These are phyloP conservation scores for Caerostris extrusa DNA, from an alignment of 1,140 invertebrate species.

Conservation along the genomic window DNA sequence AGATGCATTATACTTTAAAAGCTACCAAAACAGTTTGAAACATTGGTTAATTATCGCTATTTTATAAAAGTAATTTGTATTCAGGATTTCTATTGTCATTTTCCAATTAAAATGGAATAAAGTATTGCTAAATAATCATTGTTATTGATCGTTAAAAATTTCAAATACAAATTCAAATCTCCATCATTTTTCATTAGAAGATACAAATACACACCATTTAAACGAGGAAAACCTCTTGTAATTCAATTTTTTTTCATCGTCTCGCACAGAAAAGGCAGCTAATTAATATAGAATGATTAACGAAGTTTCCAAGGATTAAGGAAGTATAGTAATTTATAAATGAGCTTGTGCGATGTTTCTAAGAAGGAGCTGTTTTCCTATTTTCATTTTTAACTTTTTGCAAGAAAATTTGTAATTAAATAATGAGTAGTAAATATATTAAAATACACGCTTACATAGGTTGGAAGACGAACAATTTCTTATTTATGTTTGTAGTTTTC, in stretches of 20 bases:
- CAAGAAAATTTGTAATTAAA: not conserved
- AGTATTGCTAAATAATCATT: too few species aligned
- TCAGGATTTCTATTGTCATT: too few species aligned
- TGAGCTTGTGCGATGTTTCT: not conserved
- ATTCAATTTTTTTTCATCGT: not conserved
- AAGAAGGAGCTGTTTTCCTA: not conserved
- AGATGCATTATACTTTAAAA: too few species aligned
- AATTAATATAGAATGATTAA: constrained; percentile 9
- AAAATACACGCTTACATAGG: not conserved
- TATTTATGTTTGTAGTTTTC: not conserved
- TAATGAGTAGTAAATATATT: not conserved
- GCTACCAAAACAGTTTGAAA: too few species aligned
- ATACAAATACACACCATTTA: too few species aligned
- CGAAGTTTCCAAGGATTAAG: constrained; percentile 1
- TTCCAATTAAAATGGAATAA: too few species aligned
- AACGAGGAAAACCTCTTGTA: too few species aligned
- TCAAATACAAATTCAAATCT: too few species aligned
- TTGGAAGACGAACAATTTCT: constrained; percentile 2
- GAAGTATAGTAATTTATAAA: not conserved
- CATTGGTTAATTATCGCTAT: too few species aligned
- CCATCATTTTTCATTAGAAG: too few species aligned
- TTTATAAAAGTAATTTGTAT: too few species aligned
- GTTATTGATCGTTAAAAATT: too few species aligned
- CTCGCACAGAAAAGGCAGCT: not conserved
- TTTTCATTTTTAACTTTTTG: not conserved